Evolutionary conservation across 2,888 invertebrate genomes (phyloP).

Genomic region (Microdon myrmicae): DNA sequence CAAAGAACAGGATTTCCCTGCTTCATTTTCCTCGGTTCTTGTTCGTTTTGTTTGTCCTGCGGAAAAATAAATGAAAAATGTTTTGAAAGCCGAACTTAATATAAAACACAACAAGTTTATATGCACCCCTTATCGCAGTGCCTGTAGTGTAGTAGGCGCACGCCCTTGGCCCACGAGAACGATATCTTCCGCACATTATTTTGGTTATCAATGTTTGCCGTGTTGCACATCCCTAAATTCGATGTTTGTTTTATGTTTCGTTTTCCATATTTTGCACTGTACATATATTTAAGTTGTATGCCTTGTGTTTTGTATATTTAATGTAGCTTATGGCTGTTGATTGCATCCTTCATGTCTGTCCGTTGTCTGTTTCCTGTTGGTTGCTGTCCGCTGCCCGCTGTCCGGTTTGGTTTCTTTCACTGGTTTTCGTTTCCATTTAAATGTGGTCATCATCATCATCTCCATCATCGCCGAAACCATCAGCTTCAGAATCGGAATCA

Average conservation of each 20-base stretch:
- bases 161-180: conserved; percentile 43
- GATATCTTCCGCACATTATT: conserved; percentile 42
- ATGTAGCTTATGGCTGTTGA: too few relatives aligned
- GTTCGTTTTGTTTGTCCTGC: too few relatives aligned
- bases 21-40: too few relatives aligned
- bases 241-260: conserved; percentile 1
- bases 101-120: conserved; percentile 19
- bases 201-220: too few relatives aligned
- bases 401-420: conserved; percentile 21
- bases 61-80: conserved; percentile 45
- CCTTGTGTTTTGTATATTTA: conserved; percentile 1
- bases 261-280: neutral
- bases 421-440: conserved; percentile 42
- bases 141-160: conserved; percentile 1
- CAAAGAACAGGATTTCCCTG: too few relatives aligned
- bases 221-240: conserved; percentile 19
- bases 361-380: neutral
- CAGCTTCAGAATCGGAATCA: too few relatives aligned
- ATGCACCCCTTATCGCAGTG: too few relatives aligned
- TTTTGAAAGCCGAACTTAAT: conserved; percentile 50
- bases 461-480: too few relatives aligned
- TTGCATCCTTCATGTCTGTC: neutral
- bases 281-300: conserved; percentile 6
- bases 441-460: conserved; percentile 33
- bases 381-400: conserved; percentile 11